These are phyloP conservation scores for Neogale vison DNA, from an alignment of 2,113 vertebrate species.

Conservation along the genomic window DNA sequence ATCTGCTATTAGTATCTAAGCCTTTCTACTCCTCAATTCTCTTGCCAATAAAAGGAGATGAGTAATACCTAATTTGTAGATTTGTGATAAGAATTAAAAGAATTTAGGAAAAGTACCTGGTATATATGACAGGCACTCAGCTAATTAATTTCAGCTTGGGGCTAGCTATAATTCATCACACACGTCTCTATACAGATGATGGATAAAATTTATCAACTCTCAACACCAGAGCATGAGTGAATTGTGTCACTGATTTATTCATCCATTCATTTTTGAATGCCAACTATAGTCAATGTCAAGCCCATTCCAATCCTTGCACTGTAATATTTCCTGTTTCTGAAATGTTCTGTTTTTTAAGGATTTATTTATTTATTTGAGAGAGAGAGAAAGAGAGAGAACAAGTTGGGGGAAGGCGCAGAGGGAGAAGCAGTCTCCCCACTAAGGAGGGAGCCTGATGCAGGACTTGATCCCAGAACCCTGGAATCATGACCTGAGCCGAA, in stretches of 20 bases:
- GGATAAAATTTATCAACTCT: neutral
- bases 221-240: neutral
- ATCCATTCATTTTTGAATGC: neutral
- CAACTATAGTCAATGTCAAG: neutral
- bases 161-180: neutral
- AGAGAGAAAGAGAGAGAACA: too few species aligned
- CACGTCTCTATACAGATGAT: neutral
- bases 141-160: neutral
- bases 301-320: neutral
- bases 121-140: neutral
- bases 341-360: neutral
- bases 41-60: neutral
- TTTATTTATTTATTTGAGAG: too few species aligned
- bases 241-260: neutral
- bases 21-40: neutral
- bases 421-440: too few species aligned
- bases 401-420: too few species aligned
- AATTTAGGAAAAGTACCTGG: neutral
- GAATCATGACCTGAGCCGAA: too few species aligned
- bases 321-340: neutral
- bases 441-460: too few species aligned
- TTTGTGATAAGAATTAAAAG: neutral
- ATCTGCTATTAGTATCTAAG: neutral
- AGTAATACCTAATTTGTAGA: neutral
- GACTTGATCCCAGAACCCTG: too few species aligned